A percentile compares a stretch with the other conserved stretches of the same genome.
Evolutionary conservation across 2,113 vertebrate genomes (phyloP).

Genomic region (Pluvialis apricaria): DNA sequence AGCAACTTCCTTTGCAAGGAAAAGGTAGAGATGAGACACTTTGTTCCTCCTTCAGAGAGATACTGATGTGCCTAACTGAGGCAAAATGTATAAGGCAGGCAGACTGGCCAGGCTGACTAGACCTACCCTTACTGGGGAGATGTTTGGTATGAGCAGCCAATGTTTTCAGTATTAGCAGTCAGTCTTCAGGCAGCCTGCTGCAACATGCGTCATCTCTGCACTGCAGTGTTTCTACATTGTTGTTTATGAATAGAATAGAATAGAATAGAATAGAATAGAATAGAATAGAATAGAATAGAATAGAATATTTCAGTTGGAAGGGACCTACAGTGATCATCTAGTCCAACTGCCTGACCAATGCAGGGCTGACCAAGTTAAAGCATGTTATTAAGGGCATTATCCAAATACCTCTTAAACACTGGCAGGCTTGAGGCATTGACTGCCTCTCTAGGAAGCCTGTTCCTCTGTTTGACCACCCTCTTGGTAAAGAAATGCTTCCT

Average conservation of each 20-base stretch:
- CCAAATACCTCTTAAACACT: not conserved
- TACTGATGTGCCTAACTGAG: not conserved
- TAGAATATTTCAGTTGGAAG: not conserved
- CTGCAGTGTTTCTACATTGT: not conserved
- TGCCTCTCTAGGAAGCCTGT: not conserved
- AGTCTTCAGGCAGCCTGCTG: not conserved
- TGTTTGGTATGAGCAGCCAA: not conserved
- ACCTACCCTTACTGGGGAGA: not conserved
- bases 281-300: not conserved
- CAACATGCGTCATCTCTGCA: not conserved
- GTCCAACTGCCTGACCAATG: not conserved
- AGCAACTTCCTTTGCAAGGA: not conserved
- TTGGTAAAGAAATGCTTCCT: not conserved
- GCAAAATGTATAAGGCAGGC: not conserved
- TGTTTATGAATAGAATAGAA: not conserved
- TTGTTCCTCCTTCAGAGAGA: not conserved
- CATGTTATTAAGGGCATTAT: not conserved
- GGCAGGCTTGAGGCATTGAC: not conserved
- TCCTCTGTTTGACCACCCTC: not conserved
- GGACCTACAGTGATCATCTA: not conserved
- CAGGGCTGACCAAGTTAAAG: not conserved
- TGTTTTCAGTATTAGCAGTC: not conserved
- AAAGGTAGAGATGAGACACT: not conserved
- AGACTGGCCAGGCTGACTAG: not conserved
- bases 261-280: not conserved